These are phyloP conservation scores for Chymomyza fuscimana DNA, from an alignment of 2,888 invertebrate genomes.

Conservation along the genomic window DNA sequence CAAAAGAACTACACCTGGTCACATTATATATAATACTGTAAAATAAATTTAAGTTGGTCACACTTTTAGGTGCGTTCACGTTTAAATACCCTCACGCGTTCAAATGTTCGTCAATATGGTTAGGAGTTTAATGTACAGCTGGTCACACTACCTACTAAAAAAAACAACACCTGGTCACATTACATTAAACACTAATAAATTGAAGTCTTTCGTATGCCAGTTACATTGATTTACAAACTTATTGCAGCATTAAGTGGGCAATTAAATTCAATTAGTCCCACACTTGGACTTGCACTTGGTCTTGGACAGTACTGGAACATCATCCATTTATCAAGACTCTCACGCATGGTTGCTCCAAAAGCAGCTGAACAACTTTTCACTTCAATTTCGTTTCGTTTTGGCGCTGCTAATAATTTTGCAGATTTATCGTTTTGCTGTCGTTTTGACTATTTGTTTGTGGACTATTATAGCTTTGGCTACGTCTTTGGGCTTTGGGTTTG, in stretches of 20 bases:
- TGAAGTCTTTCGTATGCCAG: not conserved
- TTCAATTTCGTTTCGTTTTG: constrained; percentile 39
- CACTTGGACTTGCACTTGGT: not conserved
- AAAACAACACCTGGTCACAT: not conserved
- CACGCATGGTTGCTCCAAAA: not conserved
- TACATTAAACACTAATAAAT: not conserved
- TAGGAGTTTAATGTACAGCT: too few species aligned
- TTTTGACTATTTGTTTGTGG: constrained; percentile 31
- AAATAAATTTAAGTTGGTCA: not conserved
- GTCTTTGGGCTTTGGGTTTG: not conserved
- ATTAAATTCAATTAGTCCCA: constrained; percentile 78
- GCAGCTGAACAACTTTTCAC: constrained; percentile 37
- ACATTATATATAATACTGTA: too few species aligned
- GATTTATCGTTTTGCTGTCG: constrained; percentile 56
- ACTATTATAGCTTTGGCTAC: constrained; percentile 21
- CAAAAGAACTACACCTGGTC: too few species aligned
- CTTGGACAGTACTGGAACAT: not conserved
- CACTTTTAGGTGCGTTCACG: not conserved
- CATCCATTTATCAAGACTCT: constrained; percentile 44
- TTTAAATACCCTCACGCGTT: too few species aligned
- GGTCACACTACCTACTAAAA: not conserved
- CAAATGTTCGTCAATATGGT: too few species aligned
- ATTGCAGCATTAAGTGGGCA: constrained; percentile 78
- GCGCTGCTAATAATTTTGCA: constrained; percentile 60
- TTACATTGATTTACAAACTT: constrained; percentile 61